Conservation (phyloP, 1,140 invertebrate species). For the Centruroides vittatus region DNA sequence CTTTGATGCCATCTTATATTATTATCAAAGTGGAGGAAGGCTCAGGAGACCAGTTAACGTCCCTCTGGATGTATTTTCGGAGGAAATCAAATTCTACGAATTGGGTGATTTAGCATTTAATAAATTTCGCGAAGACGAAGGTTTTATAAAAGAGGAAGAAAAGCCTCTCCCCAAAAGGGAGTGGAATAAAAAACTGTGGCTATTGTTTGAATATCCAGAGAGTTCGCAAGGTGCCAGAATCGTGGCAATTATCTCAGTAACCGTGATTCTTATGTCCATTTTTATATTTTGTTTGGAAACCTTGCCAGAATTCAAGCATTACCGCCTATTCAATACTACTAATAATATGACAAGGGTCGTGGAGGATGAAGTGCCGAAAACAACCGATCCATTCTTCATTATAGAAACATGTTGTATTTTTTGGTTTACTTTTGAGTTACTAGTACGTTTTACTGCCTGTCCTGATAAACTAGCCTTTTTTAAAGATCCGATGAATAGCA, state of each 20-base stretch:
- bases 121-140: constrained; percentile 64
- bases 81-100: constrained; percentile 99
- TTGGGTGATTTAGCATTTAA: constrained; percentile 92
- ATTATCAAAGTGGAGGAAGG: constrained; percentile 96
- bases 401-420: constrained; percentile 96
- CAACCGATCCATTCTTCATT: constrained; percentile 94
- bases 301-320: constrained; percentile 97
- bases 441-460: constrained; percentile 95
- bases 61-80: constrained; percentile 92
- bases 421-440: constrained; percentile 97
- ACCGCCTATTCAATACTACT: constrained; percentile 90
- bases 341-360: constrained; percentile 88
- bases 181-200: constrained; percentile 85
- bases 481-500: constrained; percentile 98
- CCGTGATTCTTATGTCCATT: constrained; percentile 97
- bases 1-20: constrained; percentile 97
- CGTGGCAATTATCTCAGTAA: constrained; percentile 98
- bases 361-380: constrained; percentile 90
- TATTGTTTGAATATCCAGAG: constrained; percentile 98
- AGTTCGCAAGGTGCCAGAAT: constrained; percentile 95
- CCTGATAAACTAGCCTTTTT: constrained; percentile 97
- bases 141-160: constrained; percentile 57
- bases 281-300: constrained; percentile 99
- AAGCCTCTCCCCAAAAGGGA: constrained; percentile 88
- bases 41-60: constrained; percentile 94